phyloP scores from a whole-genome alignment of 2,888 invertebrate genomes.

The Torymus auratus region DNA sequence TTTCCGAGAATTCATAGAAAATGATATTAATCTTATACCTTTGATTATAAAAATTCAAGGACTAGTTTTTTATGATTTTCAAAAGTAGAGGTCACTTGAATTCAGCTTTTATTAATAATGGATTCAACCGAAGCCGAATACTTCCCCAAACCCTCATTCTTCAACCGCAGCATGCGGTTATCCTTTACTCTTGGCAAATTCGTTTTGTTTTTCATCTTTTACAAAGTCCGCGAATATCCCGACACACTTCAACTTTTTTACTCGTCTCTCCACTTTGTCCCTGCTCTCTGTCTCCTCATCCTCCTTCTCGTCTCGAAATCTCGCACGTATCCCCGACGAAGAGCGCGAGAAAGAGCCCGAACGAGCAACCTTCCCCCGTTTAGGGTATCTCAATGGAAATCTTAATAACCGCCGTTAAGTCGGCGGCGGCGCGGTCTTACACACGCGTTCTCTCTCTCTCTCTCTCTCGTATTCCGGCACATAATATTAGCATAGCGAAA shows the following conservation, averaged over 20 bases:
- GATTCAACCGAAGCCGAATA: too few species aligned
- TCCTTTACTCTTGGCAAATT: too few species aligned
- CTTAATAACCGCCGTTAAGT: conserved; percentile 56
- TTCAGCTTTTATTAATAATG: too few species aligned
- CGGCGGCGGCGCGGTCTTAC: conserved; percentile 14
- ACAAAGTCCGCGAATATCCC: neutral
- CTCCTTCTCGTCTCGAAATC: neutral
- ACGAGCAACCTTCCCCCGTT: conserved; percentile 44
- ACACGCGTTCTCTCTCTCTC: neutral
- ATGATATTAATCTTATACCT: too few species aligned
- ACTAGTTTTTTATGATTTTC: too few species aligned
- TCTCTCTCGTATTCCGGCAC: conserved; percentile 7
- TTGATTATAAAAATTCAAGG: too few species aligned
- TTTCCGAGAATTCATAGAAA: too few species aligned
- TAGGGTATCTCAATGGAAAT: conserved; percentile 55
- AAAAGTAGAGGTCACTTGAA: too few species aligned
- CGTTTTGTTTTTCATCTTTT: conserved; percentile 4
- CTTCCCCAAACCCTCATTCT: too few species aligned
- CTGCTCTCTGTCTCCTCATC: neutral
- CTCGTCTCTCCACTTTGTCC: too few species aligned
- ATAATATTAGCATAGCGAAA: conserved; percentile 55
- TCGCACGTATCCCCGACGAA: conserved; percentile 19
- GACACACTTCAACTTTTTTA: neutral
- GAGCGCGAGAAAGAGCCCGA: neutral
- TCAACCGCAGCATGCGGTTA: too few species aligned